Evolutionary conservation across 2,888 invertebrate genomes (phyloP), one percentile per base, ranked within the genome.

Genomic region (Epistrophe eligans): DNA sequence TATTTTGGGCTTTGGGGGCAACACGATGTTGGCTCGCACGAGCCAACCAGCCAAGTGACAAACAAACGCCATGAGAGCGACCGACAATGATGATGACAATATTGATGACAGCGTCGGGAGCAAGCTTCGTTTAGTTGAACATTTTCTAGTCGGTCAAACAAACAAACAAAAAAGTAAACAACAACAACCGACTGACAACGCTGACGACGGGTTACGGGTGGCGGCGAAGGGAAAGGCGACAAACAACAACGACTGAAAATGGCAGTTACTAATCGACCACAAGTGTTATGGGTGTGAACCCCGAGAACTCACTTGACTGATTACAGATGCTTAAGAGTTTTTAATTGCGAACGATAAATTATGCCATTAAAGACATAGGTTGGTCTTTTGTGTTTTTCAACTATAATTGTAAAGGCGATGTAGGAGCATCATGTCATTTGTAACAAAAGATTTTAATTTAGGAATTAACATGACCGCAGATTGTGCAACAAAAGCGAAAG

Each of bases 191-290:
- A 60, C 38, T 40, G 19, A 8, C 40, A 62, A 7, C 57, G n/a
- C n/a, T n/a, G 32, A 52, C 38, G 38, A 13, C 38, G 60, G 19
- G 13, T 4, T 0, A n/a, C 45, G 48, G 2, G 3, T 24, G n/a
- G 9, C 10, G n/a, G n/a, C n/a, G n/a, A 13, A 35, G 24, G 24
- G 24, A 7, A 17, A 1, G 17, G 15, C 13, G 17, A 60, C 17
- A 24, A 13, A 8, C 19, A 3, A 60, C 11, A n/a, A 43, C 19
- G 24, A 64, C 43, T 64, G 5, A n/a, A 43, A 45, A 66, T 32
- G 77, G 82, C 85, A 82, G 79, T 79, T 83, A 87, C 87, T 87
- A 87, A 87, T 87, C 83, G 87, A 57, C 71, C 79, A 72, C 87
- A 87, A 87, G 87, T 87, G 87, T 72, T 82, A 60, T 19, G n/a